phyloP scores from a whole-genome alignment of 2,113 vertebrate species.

The Lepus timidus region DNA sequence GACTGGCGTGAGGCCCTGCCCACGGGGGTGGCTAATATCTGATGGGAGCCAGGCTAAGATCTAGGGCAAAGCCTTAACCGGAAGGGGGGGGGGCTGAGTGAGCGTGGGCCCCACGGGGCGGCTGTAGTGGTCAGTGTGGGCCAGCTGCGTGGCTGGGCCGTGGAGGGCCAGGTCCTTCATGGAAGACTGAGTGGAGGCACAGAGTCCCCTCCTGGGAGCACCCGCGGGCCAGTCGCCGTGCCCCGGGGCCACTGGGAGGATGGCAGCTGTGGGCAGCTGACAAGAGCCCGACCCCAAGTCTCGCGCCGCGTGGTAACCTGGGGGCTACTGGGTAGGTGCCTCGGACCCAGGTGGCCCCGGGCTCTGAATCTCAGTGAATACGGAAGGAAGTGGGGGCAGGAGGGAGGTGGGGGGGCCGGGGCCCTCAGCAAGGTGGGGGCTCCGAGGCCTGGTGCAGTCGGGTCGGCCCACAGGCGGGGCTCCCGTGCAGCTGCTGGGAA shows the following conservation, averaged over 20 bases:
- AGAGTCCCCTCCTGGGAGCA: neutral
- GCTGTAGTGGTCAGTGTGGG: neutral
- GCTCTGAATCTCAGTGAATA: too few species aligned
- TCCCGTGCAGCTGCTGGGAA: neutral
- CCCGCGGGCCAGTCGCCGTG: accelerated
- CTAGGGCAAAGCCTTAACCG: too few species aligned
- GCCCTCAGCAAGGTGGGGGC: accelerated
- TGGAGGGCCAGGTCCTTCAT: neutral
- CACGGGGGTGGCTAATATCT: neutral
- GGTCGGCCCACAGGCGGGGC: neutral
- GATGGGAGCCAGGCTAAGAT: too few species aligned
- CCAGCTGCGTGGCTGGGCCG: too few species aligned
- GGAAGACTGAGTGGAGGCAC: neutral
- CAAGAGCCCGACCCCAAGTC: neutral
- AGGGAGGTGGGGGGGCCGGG: too few species aligned
- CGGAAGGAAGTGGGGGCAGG: too few species aligned
- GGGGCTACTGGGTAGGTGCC: neutral
- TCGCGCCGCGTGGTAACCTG: too few species aligned
- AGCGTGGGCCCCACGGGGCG: too few species aligned
- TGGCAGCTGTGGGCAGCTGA: neutral
- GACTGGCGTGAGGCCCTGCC: neutral
- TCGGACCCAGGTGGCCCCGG: neutral
- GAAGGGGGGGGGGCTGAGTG: neutral
- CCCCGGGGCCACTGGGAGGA: neutral
- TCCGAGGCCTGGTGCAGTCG: accelerated